Evolutionary conservation across 2,888 invertebrate genomes (phyloP), one percentile per base, ranked within the genome.

Genomic region (Lutraria lutraria): DNA sequence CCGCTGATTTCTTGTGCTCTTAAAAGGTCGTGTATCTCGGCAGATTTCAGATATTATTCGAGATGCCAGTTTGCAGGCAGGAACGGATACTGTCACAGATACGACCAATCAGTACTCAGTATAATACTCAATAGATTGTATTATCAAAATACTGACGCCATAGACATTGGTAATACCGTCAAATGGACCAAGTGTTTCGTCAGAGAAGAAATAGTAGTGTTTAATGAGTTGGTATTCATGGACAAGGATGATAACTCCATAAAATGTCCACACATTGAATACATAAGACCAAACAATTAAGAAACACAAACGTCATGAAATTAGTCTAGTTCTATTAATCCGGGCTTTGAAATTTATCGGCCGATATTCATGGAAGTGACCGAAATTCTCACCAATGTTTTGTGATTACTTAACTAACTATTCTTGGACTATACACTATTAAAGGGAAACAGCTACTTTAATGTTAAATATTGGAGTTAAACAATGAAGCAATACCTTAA

Each of bases 41-140:
- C 81, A 15, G 84, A 80, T 56, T 52, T 3, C 25, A 63, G 52
- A 25, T 72, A 79, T 43, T 85, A 80, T 80, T 79, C 85, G 54
- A 56, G 54, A 6, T 85, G 85, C 60, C 34, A 54, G 25, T 56
- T 29, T n/a, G 85, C 85, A 13, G 56, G 80, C 31, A 79, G 56
- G n/a, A 16, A 56, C 21, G 88, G 81, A 52, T 68, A 80, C 54
- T 88, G 88, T 80, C 81, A 88, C 63, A 81, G 80, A n/a, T 68
- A 29, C n/a, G 81, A 84, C 25, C 83, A 68, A 15, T 81, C 63
- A 0, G 88, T 88, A 43, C 81, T 88, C 1, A 85, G 88, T 43
- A 81, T 88, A n/a, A 85, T 88, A 31, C 29, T 88, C 25, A 84
- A 88, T 63, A 88, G 88, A 85, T 68, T 88, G n/a, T 88, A 68